Percentiles rank a stretch among this genome's conserved stretches.
These are phyloP conservation scores for Microctenopoma steveboyesi DNA, from an alignment of 2,797 vertebrate species.

Conservation along the genomic window DNA sequence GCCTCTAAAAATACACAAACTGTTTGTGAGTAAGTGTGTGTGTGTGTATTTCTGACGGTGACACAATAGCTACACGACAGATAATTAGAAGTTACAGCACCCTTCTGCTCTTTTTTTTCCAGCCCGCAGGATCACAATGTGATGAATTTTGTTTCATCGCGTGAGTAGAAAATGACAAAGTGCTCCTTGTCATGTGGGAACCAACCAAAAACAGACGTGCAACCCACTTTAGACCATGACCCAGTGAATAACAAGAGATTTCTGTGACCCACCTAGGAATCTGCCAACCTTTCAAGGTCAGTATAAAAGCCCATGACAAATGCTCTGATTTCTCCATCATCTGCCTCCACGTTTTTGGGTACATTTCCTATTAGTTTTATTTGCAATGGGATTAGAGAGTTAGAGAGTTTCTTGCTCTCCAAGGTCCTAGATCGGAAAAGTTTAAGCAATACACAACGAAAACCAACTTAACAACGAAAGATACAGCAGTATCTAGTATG, in stretches of 20 bases:
- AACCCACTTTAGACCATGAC: slow-evolving; percentile 66
- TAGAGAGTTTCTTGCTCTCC: neutral
- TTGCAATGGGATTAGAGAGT: slow-evolving; percentile 1
- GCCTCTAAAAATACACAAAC: slow-evolving; percentile 54
- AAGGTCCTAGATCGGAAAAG: slow-evolving; percentile 20
- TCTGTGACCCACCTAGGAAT: slow-evolving; percentile 60
- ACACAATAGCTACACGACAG: slow-evolving; percentile 55
- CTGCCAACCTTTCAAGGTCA: slow-evolving; percentile 60
- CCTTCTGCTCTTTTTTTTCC: slow-evolving; percentile 12
- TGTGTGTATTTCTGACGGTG: slow-evolving; percentile 45
- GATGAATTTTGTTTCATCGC: slow-evolving; percentile 56
- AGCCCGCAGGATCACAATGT: slow-evolving; percentile 50
- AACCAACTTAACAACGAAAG: slow-evolving; percentile 46
- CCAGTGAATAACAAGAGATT: slow-evolving; percentile 59
- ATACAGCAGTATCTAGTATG: slow-evolving; percentile 25
- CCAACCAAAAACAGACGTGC: slow-evolving; percentile 51
- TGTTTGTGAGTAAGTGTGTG: slow-evolving; percentile 30
- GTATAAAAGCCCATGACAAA: slow-evolving; percentile 30
- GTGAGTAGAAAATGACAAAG: slow-evolving; percentile 54
- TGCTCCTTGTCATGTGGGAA: slow-evolving; percentile 55
- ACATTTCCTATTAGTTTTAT: slow-evolving; percentile 12
- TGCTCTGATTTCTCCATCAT: slow-evolving; percentile 12
- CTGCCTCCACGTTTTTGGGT: slow-evolving; percentile 6
- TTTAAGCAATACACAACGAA: slow-evolving; percentile 26
- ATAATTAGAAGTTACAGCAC: slow-evolving; percentile 46